Percentiles rank a stretch among this genome's conserved stretches.
Evolutionary conservation across 2,797 vertebrate species (phyloP).

Genomic region (Trichosurus vulpecula): DNA sequence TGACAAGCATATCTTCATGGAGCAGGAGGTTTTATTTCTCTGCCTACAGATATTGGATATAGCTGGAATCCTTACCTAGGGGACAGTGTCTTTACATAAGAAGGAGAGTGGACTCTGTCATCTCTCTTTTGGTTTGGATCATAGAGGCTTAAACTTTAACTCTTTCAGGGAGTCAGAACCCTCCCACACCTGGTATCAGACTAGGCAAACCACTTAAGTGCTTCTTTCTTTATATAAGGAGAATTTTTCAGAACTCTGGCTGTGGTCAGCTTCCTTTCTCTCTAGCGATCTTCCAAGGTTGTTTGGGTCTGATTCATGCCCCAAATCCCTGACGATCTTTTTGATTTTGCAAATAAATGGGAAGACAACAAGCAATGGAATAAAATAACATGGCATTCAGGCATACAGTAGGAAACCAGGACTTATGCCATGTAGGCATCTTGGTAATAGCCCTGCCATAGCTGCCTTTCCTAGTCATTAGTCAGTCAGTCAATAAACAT

Average conservation of each 20-base stretch:
- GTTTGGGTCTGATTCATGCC: not conserved
- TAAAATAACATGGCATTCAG: too few species aligned
- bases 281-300: not conserved
- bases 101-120: too few species aligned
- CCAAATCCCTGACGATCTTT: not conserved
- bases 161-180: not conserved
- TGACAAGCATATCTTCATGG: not conserved
- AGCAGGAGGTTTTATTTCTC: not conserved
- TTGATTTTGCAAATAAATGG: not conserved
- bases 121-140: not conserved
- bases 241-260: not conserved
- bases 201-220: not conserved
- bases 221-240: not conserved
- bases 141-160: not conserved
- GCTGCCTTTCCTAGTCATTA: too few species aligned
- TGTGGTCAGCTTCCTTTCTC: not conserved
- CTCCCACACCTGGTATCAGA: not conserved
- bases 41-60: not conserved
- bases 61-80: not conserved
- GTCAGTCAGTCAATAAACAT: too few species aligned
- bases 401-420: too few species aligned
- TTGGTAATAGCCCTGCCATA: too few species aligned
- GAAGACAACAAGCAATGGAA: too few species aligned
- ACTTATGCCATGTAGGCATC: too few species aligned
- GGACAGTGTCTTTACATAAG: not conserved